A percentile compares a stretch with the other conserved stretches of the same genome.
Conservation (phyloP, 2,113 vertebrate species). For the Rhea americana region DNA sequence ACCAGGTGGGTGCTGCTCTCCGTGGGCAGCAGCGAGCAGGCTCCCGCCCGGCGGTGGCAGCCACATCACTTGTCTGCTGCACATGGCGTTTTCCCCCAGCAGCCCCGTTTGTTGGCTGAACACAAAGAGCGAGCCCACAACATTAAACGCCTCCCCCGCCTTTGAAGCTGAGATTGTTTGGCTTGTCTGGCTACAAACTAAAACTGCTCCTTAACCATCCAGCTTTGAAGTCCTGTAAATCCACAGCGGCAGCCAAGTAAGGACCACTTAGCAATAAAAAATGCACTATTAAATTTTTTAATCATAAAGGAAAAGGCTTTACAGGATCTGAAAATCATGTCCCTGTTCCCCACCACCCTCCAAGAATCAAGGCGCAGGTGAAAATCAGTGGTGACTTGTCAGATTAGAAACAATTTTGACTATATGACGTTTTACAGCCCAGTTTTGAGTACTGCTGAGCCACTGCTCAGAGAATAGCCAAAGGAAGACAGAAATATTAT, state of each 20-base stretch:
- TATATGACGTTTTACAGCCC: background rate
- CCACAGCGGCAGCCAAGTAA: slow-evolving; percentile 23
- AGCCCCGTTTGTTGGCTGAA: background rate
- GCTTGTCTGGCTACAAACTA: slow-evolving; percentile 20
- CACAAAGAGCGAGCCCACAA: background rate
- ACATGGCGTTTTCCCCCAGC: slow-evolving; percentile 1
- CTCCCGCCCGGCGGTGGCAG: background rate
- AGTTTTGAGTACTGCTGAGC: background rate
- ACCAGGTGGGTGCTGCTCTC: background rate
- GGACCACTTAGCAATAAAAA: slow-evolving; percentile 18
- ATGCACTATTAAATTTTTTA: background rate
- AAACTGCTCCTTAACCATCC: slow-evolving; percentile 35
- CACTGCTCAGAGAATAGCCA: background rate
- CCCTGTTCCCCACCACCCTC: background rate
- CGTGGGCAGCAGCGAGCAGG: background rate
- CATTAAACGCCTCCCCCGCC: slow-evolving; percentile 27
- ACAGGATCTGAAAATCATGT: background rate
- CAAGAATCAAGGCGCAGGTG: background rate
- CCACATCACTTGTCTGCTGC: slow-evolving; percentile 7
- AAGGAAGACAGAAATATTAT: background rate
- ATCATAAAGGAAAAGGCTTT: slow-evolving; percentile 8
- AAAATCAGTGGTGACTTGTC: background rate
- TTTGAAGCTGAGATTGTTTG: slow-evolving; percentile 45
- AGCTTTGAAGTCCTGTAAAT: slow-evolving; percentile 53
- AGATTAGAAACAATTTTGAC: background rate